phyloP scores from a whole-genome alignment of 1,140 invertebrate species.

The Eulimnadia texana region DNA sequence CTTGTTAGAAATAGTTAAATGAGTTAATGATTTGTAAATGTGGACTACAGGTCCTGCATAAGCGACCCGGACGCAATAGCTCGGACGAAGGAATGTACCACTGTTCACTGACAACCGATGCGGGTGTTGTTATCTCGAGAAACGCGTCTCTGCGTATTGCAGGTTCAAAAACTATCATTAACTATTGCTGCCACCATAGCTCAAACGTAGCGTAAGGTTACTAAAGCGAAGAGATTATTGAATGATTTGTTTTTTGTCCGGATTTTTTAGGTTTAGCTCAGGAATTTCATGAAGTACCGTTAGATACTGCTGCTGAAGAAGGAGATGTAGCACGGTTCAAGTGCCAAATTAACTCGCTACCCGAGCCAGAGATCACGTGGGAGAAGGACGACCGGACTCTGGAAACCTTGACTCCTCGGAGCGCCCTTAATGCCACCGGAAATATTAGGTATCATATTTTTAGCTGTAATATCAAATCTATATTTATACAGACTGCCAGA shows the following conservation, averaged over 20 bases:
- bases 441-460: neutral
- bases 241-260: too few relatives aligned
- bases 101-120: conserved; percentile 22
- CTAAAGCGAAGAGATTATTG: too few relatives aligned
- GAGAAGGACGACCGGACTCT: conserved; percentile 28
- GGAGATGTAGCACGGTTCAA: conserved; percentile 35
- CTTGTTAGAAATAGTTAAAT: too few relatives aligned
- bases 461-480: too few relatives aligned
- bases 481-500: neutral
- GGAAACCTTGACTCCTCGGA: neutral
- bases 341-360: conserved; percentile 39
- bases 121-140: conserved; percentile 30
- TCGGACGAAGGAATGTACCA: conserved; percentile 29
- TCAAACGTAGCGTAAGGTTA: too few relatives aligned
- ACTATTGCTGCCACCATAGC: neutral
- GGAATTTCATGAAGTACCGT: conserved; percentile 32
- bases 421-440: neutral
- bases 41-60: conserved; percentile 18
- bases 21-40: neutral
- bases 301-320: conserved; percentile 31
- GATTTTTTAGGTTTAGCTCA: conserved; percentile 34
- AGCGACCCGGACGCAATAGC: conserved; percentile 14
- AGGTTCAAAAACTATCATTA: conserved; percentile 24
- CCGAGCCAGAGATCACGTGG: conserved; percentile 37
- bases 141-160: conserved; percentile 28